A percentile compares a stretch with the other conserved stretches of the same genome.
Evolutionary conservation across 2,113 vertebrate species (phyloP).

Genomic region (Nasalis larvatus): DNA sequence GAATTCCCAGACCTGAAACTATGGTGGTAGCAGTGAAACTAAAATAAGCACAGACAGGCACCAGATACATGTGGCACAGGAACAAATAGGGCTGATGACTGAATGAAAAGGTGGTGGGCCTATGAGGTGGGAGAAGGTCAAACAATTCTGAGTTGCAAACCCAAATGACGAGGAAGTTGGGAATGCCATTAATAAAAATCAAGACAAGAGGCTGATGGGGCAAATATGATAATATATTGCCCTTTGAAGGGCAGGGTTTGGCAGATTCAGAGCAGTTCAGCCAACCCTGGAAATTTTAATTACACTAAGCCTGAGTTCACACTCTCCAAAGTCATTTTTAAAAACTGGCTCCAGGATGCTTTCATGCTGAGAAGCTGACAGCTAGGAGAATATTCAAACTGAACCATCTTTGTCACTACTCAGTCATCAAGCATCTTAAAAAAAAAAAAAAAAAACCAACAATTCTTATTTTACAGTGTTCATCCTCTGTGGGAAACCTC

Average conservation of each 20-base stretch:
- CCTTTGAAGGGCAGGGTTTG: not conserved
- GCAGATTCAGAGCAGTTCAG: not conserved
- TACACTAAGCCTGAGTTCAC: not conserved
- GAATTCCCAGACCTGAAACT: not conserved
- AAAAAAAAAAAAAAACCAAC: not conserved
- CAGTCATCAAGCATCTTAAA: conserved; percentile 11
- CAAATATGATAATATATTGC: not conserved
- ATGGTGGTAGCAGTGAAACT: not conserved
- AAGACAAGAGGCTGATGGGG: not conserved
- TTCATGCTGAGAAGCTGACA: conserved; percentile 52
- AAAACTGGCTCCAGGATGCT: conserved; percentile 44
- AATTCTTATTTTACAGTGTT: not conserved
- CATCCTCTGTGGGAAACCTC: conserved; percentile 31
- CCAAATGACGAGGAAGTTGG: not conserved
- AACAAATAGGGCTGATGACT: not conserved
- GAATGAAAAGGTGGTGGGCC: not conserved
- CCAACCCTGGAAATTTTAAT: conserved; percentile 53
- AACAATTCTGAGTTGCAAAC: not conserved
- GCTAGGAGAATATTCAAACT: conserved; percentile 39
- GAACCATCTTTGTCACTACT: conserved; percentile 39
- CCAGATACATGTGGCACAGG: too few species aligned
- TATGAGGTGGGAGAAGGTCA: not conserved
- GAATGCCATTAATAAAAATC: not conserved
- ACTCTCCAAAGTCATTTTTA: conserved; percentile 50
- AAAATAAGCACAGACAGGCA: not conserved